Evolutionary conservation across 2,797 vertebrate genomes (phyloP).

Genomic region (Galago senegalensis): DNA sequence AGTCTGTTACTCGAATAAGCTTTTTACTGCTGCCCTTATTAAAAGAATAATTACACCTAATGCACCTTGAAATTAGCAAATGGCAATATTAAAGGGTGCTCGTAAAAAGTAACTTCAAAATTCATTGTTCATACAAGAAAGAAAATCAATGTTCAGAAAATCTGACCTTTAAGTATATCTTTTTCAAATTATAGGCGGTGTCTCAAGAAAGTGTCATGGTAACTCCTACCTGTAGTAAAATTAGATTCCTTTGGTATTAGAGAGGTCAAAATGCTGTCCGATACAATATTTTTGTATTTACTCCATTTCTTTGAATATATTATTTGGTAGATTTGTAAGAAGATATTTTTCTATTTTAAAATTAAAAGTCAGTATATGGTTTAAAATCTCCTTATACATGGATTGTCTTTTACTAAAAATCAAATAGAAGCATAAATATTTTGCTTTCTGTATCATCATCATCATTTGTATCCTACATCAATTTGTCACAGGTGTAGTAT

Average conservation of each 20-base stretch:
- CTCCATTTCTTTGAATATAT: background rate
- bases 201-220: background rate
- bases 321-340: background rate
- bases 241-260: background rate
- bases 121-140: conserved; percentile 70
- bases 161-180: conserved; percentile 50
- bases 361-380: background rate
- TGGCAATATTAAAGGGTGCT: conserved; percentile 48
- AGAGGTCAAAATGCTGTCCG: background rate
- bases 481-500: background rate
- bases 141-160: conserved; percentile 71
- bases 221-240: background rate
- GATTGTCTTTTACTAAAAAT: background rate
- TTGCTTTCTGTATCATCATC: background rate
- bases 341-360: conserved; percentile 8
- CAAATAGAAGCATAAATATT: background rate
- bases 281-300: background rate
- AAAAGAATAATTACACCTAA: conserved; percentile 75
- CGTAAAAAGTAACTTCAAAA: conserved; percentile 68
- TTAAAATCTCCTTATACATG: background rate
- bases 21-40: conserved; percentile 64
- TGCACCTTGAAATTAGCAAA: conserved; percentile 76
- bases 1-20: conserved; percentile 39
- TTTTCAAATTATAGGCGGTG: conserved; percentile 56
- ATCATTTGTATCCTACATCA: background rate